A percentile compares a stretch with the other conserved stretches of the same genome.
phyloP scores from a whole-genome alignment of 1,140 invertebrate genomes.

The Anoplophora glabripennis region DNA sequence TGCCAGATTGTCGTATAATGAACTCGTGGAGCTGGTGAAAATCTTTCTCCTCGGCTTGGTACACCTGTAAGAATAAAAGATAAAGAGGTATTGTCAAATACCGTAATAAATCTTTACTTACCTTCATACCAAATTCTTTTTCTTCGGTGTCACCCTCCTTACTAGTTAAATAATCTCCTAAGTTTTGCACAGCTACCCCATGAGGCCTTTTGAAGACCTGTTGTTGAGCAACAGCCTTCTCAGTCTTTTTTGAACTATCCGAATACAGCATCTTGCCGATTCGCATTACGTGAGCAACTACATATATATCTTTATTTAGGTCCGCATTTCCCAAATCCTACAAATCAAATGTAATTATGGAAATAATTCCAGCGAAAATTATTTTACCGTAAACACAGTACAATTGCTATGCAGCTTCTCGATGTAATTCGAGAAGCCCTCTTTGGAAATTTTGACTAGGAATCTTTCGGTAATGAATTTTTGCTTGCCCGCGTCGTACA shows the following conservation, averaged over 20 bases:
- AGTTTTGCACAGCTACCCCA: slow-evolving; percentile 75
- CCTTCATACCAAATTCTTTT: slow-evolving; percentile 61
- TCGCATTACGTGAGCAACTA: slow-evolving; percentile 85
- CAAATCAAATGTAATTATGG: no score
- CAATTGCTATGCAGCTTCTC: slow-evolving; percentile 85
- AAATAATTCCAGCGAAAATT: no score
- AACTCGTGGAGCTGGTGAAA: slow-evolving; percentile 86
- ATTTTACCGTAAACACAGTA: slow-evolving; percentile 79
- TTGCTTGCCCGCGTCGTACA: slow-evolving; percentile 75
- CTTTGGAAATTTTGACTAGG: slow-evolving; percentile 81
- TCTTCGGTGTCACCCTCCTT: slow-evolving; percentile 65
- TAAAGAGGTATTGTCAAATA: neutral
- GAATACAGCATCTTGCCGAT: slow-evolving; percentile 84
- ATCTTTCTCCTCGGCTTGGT: slow-evolving; percentile 86
- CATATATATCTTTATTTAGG: slow-evolving; percentile 75
- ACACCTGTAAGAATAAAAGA: slow-evolving; percentile 59
- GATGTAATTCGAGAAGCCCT: slow-evolving; percentile 85
- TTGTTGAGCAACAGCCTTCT: slow-evolving; percentile 52
- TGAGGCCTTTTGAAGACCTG: slow-evolving; percentile 71
- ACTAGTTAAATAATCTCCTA: slow-evolving; percentile 59
- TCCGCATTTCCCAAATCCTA: slow-evolving; percentile 75
- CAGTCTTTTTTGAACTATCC: slow-evolving; percentile 68
- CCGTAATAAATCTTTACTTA: slow-evolving; percentile 5
- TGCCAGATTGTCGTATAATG: slow-evolving; percentile 79
- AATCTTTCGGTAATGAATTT: slow-evolving; percentile 81